Percentiles rank a stretch among this genome's conserved stretches.
These are phyloP conservation scores for Panagrolaimus sp. DNA, from an alignment of 1,140 invertebrate species.

Conservation along the genomic window DNA sequence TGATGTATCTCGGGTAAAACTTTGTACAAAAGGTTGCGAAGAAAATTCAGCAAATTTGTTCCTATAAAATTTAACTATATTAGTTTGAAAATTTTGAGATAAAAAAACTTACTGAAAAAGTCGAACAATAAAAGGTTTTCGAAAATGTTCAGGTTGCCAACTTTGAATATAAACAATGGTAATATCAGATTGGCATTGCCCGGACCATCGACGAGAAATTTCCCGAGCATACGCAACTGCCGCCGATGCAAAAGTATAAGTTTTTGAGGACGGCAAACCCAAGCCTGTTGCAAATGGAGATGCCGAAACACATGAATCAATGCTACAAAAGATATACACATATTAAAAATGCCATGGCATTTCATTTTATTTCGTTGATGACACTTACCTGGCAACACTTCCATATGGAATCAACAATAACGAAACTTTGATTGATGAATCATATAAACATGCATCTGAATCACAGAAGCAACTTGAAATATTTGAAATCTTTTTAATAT, in stretches of 20 bases:
- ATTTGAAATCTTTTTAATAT: background rate
- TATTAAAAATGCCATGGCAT: background rate
- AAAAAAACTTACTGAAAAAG: conserved; percentile 11
- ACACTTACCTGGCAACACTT: background rate
- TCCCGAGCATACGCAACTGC: conserved; percentile 5
- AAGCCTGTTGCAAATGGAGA: conserved; percentile 1
- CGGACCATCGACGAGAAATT: conserved; percentile 10
- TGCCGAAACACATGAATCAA: background rate
- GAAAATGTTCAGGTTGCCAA: conserved; percentile 8
- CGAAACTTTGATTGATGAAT: background rate
- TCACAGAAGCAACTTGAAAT: too few species aligned
- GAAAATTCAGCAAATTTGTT: conserved; percentile 2
- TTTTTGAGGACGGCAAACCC: background rate
- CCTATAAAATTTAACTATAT: background rate
- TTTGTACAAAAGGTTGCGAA: background rate
- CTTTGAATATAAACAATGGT: background rate
- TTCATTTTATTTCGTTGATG: background rate
- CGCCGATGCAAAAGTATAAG: background rate
- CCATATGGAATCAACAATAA: background rate
- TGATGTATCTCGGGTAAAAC: background rate
- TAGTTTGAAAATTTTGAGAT: background rate
- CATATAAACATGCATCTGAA: too few species aligned
- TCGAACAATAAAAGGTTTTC: conserved; percentile 11
- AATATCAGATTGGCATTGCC: background rate
- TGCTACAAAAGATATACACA: background rate